A percentile compares a stretch with the other conserved stretches of the same genome.
phyloP scores from a whole-genome alignment of 2,888 invertebrate species.

The Notodromas monacha region DNA sequence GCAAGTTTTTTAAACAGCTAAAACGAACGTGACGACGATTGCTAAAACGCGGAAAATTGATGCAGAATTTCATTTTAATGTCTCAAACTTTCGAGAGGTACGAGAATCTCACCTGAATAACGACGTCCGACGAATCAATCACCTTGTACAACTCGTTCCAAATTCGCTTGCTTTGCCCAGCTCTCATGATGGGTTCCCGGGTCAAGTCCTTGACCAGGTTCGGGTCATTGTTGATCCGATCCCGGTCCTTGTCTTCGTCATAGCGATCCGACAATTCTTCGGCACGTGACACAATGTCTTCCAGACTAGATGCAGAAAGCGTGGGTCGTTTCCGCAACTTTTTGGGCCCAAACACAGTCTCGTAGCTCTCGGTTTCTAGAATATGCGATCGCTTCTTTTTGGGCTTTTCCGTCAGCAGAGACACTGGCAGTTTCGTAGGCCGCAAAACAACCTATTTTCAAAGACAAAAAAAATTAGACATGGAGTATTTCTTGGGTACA shows the following conservation, averaged over 20 bases:
- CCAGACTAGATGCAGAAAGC: conserved; percentile 28
- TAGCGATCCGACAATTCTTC: conserved; percentile 39
- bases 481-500: no score
- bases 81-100: no score
- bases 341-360: conserved; percentile 77
- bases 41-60: no score
- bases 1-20: no score
- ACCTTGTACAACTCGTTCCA: conserved; percentile 95
- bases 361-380: conserved; percentile 74
- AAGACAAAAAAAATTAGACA: no score
- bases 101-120: conserved; percentile 41
- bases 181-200: conserved; percentile 73
- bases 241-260: conserved; percentile 28
- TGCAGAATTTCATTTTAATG: no score
- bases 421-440: conserved; percentile 71
- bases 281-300: conserved; percentile 36
- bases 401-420: conserved; percentile 61
- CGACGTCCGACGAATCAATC: conserved; percentile 86
- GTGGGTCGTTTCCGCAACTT: conserved; percentile 66
- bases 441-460: conserved; percentile 66
- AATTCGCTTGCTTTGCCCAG: conserved; percentile 80
- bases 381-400: conserved; percentile 72
- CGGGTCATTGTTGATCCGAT: conserved; percentile 38
- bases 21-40: no score
- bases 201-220: conserved; percentile 56